Conservation (phyloP, 2,888 invertebrate genomes). For the Sarcophaga rosellei region DNA sequence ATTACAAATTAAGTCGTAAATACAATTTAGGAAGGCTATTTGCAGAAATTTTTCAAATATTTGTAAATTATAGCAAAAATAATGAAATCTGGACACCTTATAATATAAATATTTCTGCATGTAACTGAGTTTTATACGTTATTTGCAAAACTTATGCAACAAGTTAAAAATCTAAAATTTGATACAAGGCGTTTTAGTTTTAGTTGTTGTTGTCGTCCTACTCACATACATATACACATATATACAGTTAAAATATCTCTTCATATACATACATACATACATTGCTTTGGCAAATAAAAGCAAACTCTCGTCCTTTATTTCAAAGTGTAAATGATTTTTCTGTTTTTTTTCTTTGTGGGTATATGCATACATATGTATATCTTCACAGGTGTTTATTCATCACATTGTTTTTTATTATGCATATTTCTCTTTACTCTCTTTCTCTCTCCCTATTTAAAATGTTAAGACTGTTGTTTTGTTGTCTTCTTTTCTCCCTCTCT, state of each 20-base stretch:
- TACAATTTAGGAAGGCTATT: not conserved
- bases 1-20: not conserved
- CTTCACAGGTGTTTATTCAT: not conserved
- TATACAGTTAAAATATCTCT: not conserved
- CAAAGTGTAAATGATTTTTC: not conserved
- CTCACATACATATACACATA: not conserved
- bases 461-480: not conserved
- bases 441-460: not conserved
- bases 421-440: not conserved
- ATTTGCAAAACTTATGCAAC: slow-evolving; percentile 45
- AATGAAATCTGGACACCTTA: no score
- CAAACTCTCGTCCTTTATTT: not conserved
- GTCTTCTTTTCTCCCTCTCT: not conserved
- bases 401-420: not conserved
- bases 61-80: no score
- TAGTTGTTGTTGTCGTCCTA: not conserved
- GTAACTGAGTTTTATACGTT: not conserved
- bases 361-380: not conserved
- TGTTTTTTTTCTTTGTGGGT: not conserved
- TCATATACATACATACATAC: no score
- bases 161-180: slow-evolving; percentile 38
- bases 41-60: no score
- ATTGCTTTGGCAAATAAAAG: not conserved
- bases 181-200: slow-evolving; percentile 11
- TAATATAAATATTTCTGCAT: not conserved